phyloP scores from a whole-genome alignment of 2,797 vertebrate genomes.

The Halcyon chelicuti region DNA sequence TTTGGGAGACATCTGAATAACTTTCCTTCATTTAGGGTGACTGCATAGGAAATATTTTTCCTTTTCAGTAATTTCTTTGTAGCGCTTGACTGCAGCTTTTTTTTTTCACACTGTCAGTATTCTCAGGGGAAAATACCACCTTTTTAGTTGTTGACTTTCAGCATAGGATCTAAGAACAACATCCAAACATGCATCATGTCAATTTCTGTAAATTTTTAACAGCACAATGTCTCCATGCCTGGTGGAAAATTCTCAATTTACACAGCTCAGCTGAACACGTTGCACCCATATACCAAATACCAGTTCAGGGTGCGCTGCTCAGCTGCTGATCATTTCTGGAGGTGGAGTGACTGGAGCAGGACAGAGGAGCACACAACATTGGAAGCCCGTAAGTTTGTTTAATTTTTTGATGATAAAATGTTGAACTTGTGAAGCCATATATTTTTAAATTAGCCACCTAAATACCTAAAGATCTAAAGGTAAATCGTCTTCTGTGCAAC shows the following conservation, averaged over 20 bases:
- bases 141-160: neutral
- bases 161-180: neutral
- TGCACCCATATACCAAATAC: constrained; percentile 75
- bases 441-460: neutral
- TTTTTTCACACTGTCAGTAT: neutral
- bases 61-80: neutral
- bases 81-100: neutral
- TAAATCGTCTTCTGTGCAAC: neutral
- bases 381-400: constrained; percentile 76
- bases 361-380: constrained; percentile 55
- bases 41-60: neutral
- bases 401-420: neutral
- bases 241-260: constrained; percentile 70
- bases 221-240: constrained; percentile 67
- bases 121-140: neutral
- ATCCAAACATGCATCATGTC: neutral
- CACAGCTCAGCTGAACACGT: constrained; percentile 5
- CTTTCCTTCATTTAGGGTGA: neutral
- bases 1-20: neutral
- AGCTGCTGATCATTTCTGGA: constrained; percentile 76
- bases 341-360: constrained; percentile 80
- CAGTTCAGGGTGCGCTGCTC: constrained; percentile 76
- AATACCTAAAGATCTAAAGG: neutral
- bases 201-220: constrained; percentile 27
- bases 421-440: neutral